A percentile compares a stretch with the other conserved stretches of the same genome.
Conservation (phyloP, 1,140 invertebrate genomes). For the Cotesia typhae region DNA sequence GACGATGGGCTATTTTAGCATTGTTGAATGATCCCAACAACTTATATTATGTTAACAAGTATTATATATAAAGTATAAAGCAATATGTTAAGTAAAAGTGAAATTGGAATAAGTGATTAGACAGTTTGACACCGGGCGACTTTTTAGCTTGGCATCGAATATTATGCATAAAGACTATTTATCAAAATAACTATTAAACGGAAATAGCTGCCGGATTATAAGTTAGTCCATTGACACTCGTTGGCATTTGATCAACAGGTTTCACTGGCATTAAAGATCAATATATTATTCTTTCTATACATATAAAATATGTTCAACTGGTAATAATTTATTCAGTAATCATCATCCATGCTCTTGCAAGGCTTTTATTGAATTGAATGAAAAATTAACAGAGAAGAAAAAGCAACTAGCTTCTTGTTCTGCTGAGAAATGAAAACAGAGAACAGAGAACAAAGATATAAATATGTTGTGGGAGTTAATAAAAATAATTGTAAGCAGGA, state of each 20-base stretch:
- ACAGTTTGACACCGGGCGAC: too few relatives aligned
- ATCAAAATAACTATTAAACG: background rate
- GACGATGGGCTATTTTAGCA: slow-evolving; percentile 46
- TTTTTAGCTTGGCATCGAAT: background rate
- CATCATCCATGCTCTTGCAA: background rate
- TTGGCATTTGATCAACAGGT: slow-evolving; percentile 42
- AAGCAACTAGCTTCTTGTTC: too few relatives aligned
- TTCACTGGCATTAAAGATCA: background rate
- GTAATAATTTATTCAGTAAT: background rate
- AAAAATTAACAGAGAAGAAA: background rate
- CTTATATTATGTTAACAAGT: slow-evolving; percentile 8
- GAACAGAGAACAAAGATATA: background rate
- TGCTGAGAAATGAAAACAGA: too few relatives aligned
- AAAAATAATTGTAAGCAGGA: too few relatives aligned
- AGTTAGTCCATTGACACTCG: slow-evolving; percentile 37
- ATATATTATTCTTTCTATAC: slow-evolving; percentile 15
- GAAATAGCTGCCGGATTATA: background rate
- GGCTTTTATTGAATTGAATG: slow-evolving; percentile 6
- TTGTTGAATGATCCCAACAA: slow-evolving; percentile 12
- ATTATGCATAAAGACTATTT: slow-evolving; percentile 8
- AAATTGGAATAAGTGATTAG: background rate
- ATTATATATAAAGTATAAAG: background rate
- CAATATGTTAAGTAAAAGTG: background rate
- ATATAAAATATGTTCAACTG: background rate
- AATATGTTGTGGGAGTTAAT: background rate